These are phyloP conservation scores for Ophion ventricosus DNA, from an alignment of 2,888 invertebrate species.

Conservation along the genomic window DNA sequence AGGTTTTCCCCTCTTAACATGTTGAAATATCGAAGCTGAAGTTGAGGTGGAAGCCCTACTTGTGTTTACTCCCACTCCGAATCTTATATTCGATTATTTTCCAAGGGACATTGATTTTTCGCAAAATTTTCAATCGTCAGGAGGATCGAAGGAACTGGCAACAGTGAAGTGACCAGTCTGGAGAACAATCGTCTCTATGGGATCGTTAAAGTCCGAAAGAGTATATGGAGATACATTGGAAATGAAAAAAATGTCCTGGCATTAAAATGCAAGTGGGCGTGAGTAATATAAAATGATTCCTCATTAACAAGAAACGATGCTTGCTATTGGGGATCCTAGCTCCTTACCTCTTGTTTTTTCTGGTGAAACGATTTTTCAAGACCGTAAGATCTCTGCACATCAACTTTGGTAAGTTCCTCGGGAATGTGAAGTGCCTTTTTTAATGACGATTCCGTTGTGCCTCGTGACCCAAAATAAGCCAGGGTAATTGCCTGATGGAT, in stretches of 20 bases:
- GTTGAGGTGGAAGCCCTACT: too few species aligned
- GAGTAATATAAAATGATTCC: too few species aligned
- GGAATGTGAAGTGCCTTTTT: conserved; percentile 87
- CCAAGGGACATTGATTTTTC: too few species aligned
- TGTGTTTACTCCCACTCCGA: too few species aligned
- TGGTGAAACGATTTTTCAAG: conserved; percentile 86
- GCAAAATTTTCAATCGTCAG: too few species aligned
- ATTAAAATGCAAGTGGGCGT: not conserved
- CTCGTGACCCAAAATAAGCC: conserved; percentile 91
- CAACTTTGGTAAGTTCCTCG: conserved; percentile 87
- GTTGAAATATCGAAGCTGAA: too few species aligned
- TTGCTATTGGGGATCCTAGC: not conserved
- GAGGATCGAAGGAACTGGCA: too few species aligned
- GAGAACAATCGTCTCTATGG: too few species aligned
- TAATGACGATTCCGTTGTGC: conserved; percentile 88
- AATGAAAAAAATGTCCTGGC: not conserved
- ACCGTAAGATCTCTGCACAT: conserved; percentile 89
- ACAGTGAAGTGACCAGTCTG: too few species aligned
- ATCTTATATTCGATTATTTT: too few species aligned
- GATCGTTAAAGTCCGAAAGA: not conserved
- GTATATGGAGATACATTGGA: not conserved
- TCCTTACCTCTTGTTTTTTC: conserved; percentile 4
- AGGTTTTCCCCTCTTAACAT: too few species aligned
- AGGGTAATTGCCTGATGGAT: conserved; percentile 91
- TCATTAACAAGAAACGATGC: not conserved